Percentiles rank a stretch among this genome's conserved stretches.
Evolutionary conservation across 2,888 invertebrate species (phyloP).

Genomic region (Ophioninae sp.): DNA sequence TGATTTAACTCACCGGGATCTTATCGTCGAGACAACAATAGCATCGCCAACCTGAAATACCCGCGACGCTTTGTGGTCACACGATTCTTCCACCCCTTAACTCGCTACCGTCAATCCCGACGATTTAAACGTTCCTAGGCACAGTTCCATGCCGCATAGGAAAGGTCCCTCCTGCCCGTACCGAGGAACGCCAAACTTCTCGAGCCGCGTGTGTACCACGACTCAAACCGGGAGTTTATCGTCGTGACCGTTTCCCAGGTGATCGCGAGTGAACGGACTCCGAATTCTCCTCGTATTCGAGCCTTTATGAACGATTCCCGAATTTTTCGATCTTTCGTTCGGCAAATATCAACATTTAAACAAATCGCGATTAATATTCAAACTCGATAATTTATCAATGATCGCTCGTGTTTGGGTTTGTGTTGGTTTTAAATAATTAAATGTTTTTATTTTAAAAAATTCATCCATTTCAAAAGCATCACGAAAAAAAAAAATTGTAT

Average conservation of each 20-base stretch:
- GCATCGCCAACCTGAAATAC: constrained; percentile 73
- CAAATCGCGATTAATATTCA: too few relatives aligned
- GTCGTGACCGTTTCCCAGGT: not conserved
- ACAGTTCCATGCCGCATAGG: not conserved
- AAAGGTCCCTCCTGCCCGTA: not conserved
- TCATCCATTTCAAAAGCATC: too few relatives aligned
- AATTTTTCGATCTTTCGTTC: not conserved
- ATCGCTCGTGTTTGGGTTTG: too few relatives aligned
- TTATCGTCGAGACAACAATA: constrained; percentile 75
- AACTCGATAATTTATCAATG: too few relatives aligned
- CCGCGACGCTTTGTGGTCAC: constrained; percentile 66
- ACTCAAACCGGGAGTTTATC: not conserved
- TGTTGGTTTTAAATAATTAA: too few relatives aligned
- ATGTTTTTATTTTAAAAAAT: too few relatives aligned
- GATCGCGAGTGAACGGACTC: not conserved
- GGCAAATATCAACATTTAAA: too few relatives aligned
- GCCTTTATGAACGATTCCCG: not conserved
- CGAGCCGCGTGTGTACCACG: not conserved
- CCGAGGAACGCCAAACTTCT: not conserved
- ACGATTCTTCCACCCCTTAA: constrained; percentile 37
- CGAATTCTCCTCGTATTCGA: not conserved
- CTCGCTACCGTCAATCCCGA: not conserved
- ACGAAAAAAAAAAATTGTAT: too few relatives aligned
- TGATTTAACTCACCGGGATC: constrained; percentile 74
- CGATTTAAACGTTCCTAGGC: constrained; percentile 30